Evolutionary conservation across 2,888 invertebrate species (phyloP), one percentile per base, ranked within the genome.

Genomic region (Salticus scenicus): DNA sequence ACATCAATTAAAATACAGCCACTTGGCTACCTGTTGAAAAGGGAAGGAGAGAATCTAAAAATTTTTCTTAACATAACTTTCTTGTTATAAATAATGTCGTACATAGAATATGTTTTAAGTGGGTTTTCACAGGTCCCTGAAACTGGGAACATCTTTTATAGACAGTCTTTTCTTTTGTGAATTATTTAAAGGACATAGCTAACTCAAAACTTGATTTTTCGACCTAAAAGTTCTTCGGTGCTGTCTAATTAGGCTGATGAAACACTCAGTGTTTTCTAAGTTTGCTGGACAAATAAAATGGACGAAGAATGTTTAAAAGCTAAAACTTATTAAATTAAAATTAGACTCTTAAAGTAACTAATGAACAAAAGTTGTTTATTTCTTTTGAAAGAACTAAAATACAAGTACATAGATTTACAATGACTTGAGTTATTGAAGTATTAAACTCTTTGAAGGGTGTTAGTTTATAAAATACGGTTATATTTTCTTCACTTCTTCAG

Each of bases 121-220:
- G 47, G n/a, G 47, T 47, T 47, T 47, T 47, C 37, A 37, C 37
- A 4, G 37, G 10, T 7, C 37, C 37, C 47, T 47, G 17, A 47
- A 47, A 47, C 47, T 47, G 17, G n/a, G 17, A n/a, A 17, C 47
- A 37, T 47, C n/a, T 47, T 47, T n/a, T 47, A 17, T 47, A n/a
- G 47, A 17, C 10, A 47, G 37, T 47, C 47, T 47, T 37, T 47
- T 47, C 47, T 47, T 47, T 47, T 10, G 47, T 17, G 17, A 47
- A n/a, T 14, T 47, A 47, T 47, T 47, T 47, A 2, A n/a, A 2
- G 17, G 17, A 17, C 17, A 47, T 47, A 47, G 17, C 47, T 12
- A 47, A 47, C 17, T 47, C 47, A 47, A 47, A 47, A 47, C 47
- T 47, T 47, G 47, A 47, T 47, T 47, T 47, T 47, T 47, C 47